Percentiles rank a stretch among this genome's conserved stretches.
Evolutionary conservation across 2,797 vertebrate species (phyloP).

Genomic region (Corythornis leucogaster): DNA sequence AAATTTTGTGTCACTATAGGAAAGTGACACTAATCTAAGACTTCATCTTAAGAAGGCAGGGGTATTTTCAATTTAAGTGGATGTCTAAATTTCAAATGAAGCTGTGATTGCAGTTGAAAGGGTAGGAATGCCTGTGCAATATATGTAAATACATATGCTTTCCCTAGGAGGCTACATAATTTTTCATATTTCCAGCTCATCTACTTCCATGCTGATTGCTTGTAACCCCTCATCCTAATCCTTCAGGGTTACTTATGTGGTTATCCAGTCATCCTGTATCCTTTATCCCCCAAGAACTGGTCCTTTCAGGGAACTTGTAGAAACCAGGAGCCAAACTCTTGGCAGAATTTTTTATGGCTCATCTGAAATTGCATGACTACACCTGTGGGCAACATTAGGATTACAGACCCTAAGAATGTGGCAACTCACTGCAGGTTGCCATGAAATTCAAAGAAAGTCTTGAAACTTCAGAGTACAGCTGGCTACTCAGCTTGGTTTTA

Average conservation of each 20-base stretch:
- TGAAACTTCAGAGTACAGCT: slow-evolving; percentile 60
- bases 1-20: not conserved
- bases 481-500: slow-evolving; percentile 5
- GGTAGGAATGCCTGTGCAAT: not conserved
- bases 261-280: not conserved
- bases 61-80: not conserved
- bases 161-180: not conserved
- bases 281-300: not conserved
- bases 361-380: not conserved
- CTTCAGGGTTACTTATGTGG: not conserved
- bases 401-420: slow-evolving; percentile 39
- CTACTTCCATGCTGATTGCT: not conserved
- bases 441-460: slow-evolving; percentile 58
- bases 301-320: not conserved
- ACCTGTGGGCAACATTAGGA: slow-evolving; percentile 14
- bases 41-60: not conserved
- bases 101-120: not conserved
- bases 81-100: not conserved
- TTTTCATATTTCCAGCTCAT: not conserved
- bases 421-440: slow-evolving; percentile 36
- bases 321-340: not conserved
- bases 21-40: not conserved
- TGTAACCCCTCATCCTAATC: not conserved
- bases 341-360: not conserved
- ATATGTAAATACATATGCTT: not conserved